These are phyloP conservation scores for Platanista minor DNA, from an alignment of 2,113 vertebrate species.

Conservation along the genomic window DNA sequence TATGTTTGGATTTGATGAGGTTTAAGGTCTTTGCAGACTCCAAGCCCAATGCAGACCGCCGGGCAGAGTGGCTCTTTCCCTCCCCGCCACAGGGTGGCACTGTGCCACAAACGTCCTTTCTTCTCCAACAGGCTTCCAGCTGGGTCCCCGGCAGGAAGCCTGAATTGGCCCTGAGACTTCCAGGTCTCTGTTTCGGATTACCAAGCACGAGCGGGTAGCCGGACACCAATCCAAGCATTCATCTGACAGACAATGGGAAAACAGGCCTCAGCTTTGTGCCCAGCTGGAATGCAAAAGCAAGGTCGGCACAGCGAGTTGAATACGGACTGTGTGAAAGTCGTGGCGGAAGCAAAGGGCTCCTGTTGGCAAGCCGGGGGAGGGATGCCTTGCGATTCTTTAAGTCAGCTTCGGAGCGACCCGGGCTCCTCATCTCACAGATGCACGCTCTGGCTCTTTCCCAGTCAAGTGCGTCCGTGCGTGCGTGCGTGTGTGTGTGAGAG, in stretches of 20 bases:
- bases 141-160: fast-evolving
- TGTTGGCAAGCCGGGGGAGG: background rate
- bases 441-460: background rate
- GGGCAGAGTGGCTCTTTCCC: background rate
- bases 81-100: background rate
- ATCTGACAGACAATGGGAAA: constrained; percentile 47
- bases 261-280: constrained; percentile 47
- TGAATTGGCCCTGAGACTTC: background rate
- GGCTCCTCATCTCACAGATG: background rate
- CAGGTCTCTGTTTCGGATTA: background rate
- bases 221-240: constrained; percentile 56
- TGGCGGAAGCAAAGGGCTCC: background rate
- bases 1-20: background rate
- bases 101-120: background rate
- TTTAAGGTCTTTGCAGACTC: background rate
- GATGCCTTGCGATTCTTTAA: background rate
- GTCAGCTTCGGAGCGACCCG: background rate
- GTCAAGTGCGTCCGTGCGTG: fast-evolving
- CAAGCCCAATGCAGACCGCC: background rate
- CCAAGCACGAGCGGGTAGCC: background rate
- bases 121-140: fast-evolving
- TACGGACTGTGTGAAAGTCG: constrained; percentile 18
- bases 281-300: constrained; percentile 35
- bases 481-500: no score
- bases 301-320: constrained; percentile 17